These are phyloP conservation scores for Leucoraja erinaceus DNA, from an alignment of 2,113 vertebrate species.

Conservation along the genomic window DNA sequence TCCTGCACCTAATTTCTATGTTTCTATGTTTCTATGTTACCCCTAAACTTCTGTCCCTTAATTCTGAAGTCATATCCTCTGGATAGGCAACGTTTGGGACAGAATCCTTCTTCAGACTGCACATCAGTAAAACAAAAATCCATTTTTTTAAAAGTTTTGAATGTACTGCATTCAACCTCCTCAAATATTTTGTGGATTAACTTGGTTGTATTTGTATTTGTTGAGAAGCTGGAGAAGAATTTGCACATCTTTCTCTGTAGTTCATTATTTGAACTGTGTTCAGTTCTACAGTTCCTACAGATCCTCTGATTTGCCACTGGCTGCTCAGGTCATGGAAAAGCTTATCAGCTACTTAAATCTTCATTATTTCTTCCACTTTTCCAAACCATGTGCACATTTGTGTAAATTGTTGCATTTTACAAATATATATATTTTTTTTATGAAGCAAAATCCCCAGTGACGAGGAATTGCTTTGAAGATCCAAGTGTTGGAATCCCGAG, in stretches of 20 bases:
- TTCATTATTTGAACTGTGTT: not conserved
- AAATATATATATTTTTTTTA: not conserved
- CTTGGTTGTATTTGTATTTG: not conserved
- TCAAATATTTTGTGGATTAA: not conserved
- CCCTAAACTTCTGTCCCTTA: too few relatives aligned
- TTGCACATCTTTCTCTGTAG: not conserved
- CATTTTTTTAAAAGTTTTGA: not conserved
- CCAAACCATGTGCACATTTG: not conserved
- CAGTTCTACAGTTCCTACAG: not conserved
- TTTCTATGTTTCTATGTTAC: too few relatives aligned
- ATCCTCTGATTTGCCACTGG: not conserved
- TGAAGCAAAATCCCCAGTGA: constrained; percentile 18
- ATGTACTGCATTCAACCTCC: not conserved
- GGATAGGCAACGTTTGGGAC: too few relatives aligned
- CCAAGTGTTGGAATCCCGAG: too few relatives aligned
- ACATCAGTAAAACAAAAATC: not conserved
- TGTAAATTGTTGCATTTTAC: not conserved
- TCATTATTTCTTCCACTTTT: not conserved
- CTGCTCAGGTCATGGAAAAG: not conserved
- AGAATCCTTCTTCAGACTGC: not conserved
- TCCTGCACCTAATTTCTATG: too few relatives aligned
- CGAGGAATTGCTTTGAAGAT: not conserved
- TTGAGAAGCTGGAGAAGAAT: not conserved
- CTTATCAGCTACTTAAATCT: not conserved
- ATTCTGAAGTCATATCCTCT: too few relatives aligned